These are phyloP conservation scores for Meghimatium bilineatum DNA, from an alignment of 2,888 invertebrate genomes.

Conservation along the genomic window DNA sequence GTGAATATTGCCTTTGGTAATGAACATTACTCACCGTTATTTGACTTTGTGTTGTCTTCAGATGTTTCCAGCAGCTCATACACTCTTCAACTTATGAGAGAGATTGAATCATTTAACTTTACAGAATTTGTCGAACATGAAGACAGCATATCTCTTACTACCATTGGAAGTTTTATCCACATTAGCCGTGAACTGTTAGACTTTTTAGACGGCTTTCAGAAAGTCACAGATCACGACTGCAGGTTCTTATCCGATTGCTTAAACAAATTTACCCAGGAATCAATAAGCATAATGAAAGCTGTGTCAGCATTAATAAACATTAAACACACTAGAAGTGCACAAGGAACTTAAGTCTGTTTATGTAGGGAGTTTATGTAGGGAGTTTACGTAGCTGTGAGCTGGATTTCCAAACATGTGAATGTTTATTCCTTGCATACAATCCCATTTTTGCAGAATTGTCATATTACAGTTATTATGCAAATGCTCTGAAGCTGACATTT, in stretches of 20 bases:
- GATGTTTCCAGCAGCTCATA: slow-evolving; percentile 24
- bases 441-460: too few relatives aligned
- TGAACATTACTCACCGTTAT: slow-evolving; percentile 39
- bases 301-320: slow-evolving; percentile 9
- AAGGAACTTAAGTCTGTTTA: background rate
- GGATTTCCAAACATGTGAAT: too few relatives aligned
- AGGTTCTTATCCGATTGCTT: slow-evolving; percentile 41
- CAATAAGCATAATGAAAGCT: slow-evolving; percentile 25
- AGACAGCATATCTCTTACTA: slow-evolving; percentile 6
- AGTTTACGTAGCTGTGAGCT: too few relatives aligned
- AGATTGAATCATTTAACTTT: slow-evolving; percentile 37
- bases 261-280: slow-evolving; percentile 21
- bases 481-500: too few relatives aligned
- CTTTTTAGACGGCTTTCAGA: slow-evolving; percentile 41
- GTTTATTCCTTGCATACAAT: too few relatives aligned
- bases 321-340: slow-evolving; percentile 2
- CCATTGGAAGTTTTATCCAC: slow-evolving; percentile 42
- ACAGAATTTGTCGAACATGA: slow-evolving; percentile 26
- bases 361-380: too few relatives aligned
- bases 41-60: slow-evolving; percentile 30
- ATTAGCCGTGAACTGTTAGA: slow-evolving; percentile 42
- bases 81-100: slow-evolving; percentile 31
- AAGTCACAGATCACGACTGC: slow-evolving; percentile 41
- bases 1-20: slow-evolving; percentile 29
- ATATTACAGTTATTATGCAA: too few relatives aligned